These are phyloP conservation scores for Eretmochelys imbricata DNA, from an alignment of 2,113 vertebrate species.

Conservation along the genomic window DNA sequence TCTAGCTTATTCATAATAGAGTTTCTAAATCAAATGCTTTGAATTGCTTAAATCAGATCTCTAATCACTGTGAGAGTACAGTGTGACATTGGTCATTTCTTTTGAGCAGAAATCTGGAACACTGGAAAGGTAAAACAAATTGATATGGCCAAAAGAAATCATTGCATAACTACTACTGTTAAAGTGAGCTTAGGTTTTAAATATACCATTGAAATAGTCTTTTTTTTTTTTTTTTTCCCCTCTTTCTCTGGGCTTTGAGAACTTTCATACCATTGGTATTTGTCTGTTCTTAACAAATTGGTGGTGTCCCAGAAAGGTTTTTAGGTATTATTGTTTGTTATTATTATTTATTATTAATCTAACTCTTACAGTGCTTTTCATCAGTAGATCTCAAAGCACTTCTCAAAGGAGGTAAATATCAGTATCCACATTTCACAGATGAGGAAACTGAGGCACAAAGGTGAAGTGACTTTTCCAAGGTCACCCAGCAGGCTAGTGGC, in stretches of 20 bases:
- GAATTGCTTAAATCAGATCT: not conserved
- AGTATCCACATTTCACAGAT: not conserved
- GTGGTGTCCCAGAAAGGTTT: not conserved
- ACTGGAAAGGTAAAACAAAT: not conserved
- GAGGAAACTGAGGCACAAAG: not conserved
- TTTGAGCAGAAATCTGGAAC: not conserved
- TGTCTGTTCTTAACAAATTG: not conserved
- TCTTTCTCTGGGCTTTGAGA: not conserved
- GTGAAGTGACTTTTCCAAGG: not conserved
- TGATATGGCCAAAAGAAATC: not conserved
- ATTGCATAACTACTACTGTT: not conserved
- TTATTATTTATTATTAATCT: not conserved
- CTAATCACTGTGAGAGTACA: not conserved
- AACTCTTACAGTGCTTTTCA: not conserved
- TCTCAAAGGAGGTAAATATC: not conserved
- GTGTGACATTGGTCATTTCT: not conserved
- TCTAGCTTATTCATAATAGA: slow-evolving; percentile 8
- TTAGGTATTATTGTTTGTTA: not conserved
- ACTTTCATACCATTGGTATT: not conserved
- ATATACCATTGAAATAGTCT: not conserved
- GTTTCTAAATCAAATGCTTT: not conserved
- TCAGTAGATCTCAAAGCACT: not conserved
- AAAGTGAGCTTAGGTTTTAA: not conserved
- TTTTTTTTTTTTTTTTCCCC: not conserved
- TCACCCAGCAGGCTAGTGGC: fast-evolving